Evolutionary conservation across 2,888 invertebrate species (phyloP), one percentile per base, ranked within the genome.

Genomic region (Cataglyphis altisquamis): DNA sequence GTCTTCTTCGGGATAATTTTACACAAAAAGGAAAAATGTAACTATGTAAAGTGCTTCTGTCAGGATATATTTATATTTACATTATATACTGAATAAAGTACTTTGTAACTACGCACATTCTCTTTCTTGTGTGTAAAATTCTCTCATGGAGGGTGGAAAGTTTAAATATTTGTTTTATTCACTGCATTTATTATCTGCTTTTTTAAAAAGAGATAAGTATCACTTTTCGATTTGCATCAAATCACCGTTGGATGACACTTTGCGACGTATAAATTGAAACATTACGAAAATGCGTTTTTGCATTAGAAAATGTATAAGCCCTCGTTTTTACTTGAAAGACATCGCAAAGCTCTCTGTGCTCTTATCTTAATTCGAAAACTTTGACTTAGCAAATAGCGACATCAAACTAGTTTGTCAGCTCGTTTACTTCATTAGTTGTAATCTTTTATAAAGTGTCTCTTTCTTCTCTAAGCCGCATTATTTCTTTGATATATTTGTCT

Each of bases 341-440:
- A 12, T n/a, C 52, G 62, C 60, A 12, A 74, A 64, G 29, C 80
- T 63, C 39, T 64, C 36, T 4, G 18, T 8, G 32, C 52, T 70
- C 84, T 85, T 84, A 84, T 85, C 85, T 84, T 83, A 77, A 84
- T 84, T 74, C 63, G 70, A 55, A 77, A 84, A 84, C 84, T 84
- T 84, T 64, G 41, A 64, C 36, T 39, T 36, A 32, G 39, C 55
- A 32, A 77, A 57, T 41, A 21, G 52, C 29, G 57, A 41, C 52
- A 64, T 77, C 55, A 52, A 52, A 21, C 39, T 29, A n/a, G 29
- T 39, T 73, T 18, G 25, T 1, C 67, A 18, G 41, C 12, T 82
- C 60, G 57, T 45, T 41, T 52, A 55, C 29, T 63, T 52, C 21
- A 32, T 72, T 60, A 60, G 25, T 62, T 48, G 45, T 32, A 9